Conservation (phyloP, 92 coral and sea anemone species). For the Siderastrea radians region DNA sequence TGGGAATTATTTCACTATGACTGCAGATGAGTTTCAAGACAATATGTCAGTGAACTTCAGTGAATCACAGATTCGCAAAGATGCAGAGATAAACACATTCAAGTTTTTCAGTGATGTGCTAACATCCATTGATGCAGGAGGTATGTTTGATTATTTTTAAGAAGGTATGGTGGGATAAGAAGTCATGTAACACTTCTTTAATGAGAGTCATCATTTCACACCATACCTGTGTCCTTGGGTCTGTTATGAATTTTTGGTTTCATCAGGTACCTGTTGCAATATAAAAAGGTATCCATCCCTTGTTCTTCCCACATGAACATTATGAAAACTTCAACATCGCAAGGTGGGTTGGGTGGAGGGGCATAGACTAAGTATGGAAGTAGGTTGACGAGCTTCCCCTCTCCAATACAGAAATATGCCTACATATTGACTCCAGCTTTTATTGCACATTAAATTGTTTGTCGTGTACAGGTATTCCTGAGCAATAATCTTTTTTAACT, state of each 20-base stretch:
- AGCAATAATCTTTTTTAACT: conserved; percentile 4
- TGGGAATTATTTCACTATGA: conserved; percentile 62
- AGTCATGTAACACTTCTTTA: neutral
- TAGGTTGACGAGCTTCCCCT: neutral
- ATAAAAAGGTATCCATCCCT: conserved; percentile 19
- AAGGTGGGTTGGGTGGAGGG: conserved; percentile 5
- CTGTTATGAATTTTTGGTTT: conserved; percentile 16
- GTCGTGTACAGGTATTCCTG: conserved; percentile 1
- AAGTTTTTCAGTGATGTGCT: conserved; percentile 79
- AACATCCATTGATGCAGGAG: conserved; percentile 48
- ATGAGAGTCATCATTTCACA: neutral
- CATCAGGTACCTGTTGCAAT: conserved; percentile 9
- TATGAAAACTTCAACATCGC: neutral
- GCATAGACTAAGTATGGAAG: neutral
- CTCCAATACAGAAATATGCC: neutral
- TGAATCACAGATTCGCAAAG: conserved; percentile 66
- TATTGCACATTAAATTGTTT: conserved; percentile 1
- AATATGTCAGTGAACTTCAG: conserved; percentile 60
- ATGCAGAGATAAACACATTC: conserved; percentile 69
- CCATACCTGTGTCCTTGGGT: conserved; percentile 17
- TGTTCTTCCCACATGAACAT: conserved; percentile 22
- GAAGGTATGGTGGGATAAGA: neutral
- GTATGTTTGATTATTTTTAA: conserved; percentile 6
- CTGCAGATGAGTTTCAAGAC: conserved; percentile 79
- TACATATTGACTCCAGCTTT: neutral